These are phyloP conservation scores for Xiphorhynchus erythropygius DNA, from an alignment of 2,797 vertebrate genomes.

Conservation along the genomic window DNA sequence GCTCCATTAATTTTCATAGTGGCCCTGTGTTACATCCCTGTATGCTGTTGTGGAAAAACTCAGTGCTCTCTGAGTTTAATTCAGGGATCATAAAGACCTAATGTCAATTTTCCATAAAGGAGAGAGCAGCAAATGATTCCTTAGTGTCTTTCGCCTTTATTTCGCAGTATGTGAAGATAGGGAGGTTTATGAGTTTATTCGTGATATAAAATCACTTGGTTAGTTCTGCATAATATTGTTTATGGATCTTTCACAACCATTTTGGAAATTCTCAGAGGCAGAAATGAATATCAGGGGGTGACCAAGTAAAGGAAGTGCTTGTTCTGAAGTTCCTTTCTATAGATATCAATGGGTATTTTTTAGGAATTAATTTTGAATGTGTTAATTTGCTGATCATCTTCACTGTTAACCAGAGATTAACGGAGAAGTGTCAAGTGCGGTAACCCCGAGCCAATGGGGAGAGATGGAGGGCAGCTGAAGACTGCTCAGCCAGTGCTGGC, in stretches of 20 bases:
- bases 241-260: neutral
- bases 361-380: neutral
- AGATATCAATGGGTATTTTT: neutral
- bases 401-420: neutral
- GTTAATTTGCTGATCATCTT: neutral
- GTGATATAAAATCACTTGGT: neutral
- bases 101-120: neutral
- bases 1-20: slow-evolving; percentile 5
- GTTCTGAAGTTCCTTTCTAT: neutral
- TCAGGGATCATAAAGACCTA: neutral
- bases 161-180: neutral
- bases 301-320: neutral
- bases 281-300: neutral
- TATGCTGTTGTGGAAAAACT: neutral
- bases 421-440: neutral
- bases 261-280: neutral
- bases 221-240: neutral
- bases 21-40: neutral
- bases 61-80: neutral
- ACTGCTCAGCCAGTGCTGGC: neutral
- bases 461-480: neutral
- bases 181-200: neutral
- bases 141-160: neutral
- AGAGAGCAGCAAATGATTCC: neutral
- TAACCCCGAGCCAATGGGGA: neutral